A percentile compares a stretch with the other conserved stretches of the same genome.
Evolutionary conservation across 2,113 vertebrate genomes (phyloP).

Genomic region (Poecile atricapillus): DNA sequence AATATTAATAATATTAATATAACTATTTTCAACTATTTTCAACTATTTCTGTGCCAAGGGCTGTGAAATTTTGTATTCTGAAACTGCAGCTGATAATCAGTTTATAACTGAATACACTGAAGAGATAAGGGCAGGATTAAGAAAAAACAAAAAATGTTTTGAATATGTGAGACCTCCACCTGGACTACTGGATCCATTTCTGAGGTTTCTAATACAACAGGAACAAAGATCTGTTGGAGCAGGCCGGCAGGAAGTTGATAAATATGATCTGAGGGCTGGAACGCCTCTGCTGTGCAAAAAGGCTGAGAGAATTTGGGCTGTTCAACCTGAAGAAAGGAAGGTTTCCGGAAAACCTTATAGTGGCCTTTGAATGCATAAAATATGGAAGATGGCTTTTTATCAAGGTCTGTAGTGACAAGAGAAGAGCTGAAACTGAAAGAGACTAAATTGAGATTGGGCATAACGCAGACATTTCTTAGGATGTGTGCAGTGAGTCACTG

Average conservation of each 20-base stretch:
- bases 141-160: neutral
- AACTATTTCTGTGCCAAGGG: neutral
- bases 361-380: neutral
- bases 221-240: neutral
- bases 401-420: neutral
- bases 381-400: neutral
- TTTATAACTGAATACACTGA: neutral
- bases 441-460: neutral
- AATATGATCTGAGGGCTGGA: neutral
- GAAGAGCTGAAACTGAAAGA: neutral
- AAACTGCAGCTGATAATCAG: neutral
- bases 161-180: neutral
- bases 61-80: neutral
- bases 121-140: neutral
- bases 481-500: neutral
- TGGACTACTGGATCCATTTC: neutral
- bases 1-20: too few species aligned
- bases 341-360: accelerated
- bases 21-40: too few species aligned
- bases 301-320: neutral
- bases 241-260: neutral
- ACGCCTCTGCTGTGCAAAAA: neutral
- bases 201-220: neutral
- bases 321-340: neutral
- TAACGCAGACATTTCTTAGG: accelerated